Evolutionary conservation across 2,113 vertebrate species (phyloP).

Genomic region (Microcebus ravelobensis): DNA sequence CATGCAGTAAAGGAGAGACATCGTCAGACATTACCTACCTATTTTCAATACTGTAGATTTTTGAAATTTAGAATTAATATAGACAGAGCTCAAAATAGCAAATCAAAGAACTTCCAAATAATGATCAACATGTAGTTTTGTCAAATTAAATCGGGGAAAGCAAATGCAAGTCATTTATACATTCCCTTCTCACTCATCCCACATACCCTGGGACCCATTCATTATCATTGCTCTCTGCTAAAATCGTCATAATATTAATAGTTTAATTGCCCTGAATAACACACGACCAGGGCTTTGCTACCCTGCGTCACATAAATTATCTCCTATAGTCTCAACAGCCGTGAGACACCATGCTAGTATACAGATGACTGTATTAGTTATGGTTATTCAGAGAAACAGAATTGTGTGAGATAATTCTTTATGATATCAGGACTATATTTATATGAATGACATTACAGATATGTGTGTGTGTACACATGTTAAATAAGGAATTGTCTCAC

Average conservation of each 20-base stretch:
- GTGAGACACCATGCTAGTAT: not conserved
- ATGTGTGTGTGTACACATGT: too few species aligned
- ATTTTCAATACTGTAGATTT: not conserved
- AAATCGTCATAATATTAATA: not conserved
- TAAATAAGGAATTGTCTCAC: not conserved
- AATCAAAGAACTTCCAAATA: not conserved
- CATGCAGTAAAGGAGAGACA: not conserved
- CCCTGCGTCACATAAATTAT: not conserved
- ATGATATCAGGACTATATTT: not conserved
- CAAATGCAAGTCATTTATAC: not conserved
- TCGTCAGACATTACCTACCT: not conserved
- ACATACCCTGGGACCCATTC: not conserved
- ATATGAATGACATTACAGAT: not conserved
- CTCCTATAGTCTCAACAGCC: not conserved
- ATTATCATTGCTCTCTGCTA: not conserved
- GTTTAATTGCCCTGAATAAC: not conserved
- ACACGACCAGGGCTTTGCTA: not conserved
- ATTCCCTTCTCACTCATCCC: not conserved
- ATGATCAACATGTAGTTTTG: not conserved
- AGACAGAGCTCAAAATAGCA: not conserved
- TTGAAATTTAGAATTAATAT: slow-evolving; percentile 15
- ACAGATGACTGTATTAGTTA: not conserved
- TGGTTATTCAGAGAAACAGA: not conserved
- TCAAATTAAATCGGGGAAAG: not conserved
- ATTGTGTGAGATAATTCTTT: not conserved